phyloP scores from a whole-genome alignment of 2,797 vertebrate genomes.

The Numenius phaeopus region DNA sequence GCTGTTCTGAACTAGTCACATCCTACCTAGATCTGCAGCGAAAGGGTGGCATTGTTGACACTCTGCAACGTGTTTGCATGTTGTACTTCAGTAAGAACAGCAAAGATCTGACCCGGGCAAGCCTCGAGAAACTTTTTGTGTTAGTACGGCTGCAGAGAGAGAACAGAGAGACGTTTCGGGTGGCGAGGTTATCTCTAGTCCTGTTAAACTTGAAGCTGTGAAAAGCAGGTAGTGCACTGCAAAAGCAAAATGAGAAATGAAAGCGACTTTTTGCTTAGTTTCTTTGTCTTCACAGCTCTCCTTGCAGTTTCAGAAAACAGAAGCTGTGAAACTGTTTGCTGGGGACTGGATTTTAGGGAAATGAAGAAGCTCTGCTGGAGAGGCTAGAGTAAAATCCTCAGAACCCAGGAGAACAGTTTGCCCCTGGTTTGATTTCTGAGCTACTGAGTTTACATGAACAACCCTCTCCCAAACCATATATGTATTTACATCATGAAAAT shows the following conservation, averaged over 20 bases:
- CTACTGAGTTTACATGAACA: background rate
- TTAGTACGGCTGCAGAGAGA: background rate
- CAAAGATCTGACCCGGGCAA: background rate
- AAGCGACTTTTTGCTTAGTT: background rate
- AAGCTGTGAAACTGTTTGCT: background rate
- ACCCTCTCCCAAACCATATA: background rate
- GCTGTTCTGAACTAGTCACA: background rate
- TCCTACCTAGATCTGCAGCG: background rate
- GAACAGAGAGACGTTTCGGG: background rate
- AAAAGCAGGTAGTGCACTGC: background rate
- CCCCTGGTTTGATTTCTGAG: background rate
- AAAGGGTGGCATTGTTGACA: background rate
- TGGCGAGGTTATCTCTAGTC: background rate
- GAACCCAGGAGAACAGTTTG: background rate
- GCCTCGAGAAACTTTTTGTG: background rate
- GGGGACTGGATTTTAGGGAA: background rate
- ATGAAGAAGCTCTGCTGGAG: background rate
- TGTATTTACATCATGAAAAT: background rate
- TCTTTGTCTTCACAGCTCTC: background rate
- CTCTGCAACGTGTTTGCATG: accelerated
- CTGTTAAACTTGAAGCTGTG: background rate
- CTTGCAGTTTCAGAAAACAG: background rate
- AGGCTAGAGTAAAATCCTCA: background rate
- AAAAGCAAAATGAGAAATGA: background rate
- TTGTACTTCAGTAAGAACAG: background rate